These are phyloP conservation scores for Eriosoma lanigerum DNA, from an alignment of 1,140 invertebrate species.

Conservation along the genomic window DNA sequence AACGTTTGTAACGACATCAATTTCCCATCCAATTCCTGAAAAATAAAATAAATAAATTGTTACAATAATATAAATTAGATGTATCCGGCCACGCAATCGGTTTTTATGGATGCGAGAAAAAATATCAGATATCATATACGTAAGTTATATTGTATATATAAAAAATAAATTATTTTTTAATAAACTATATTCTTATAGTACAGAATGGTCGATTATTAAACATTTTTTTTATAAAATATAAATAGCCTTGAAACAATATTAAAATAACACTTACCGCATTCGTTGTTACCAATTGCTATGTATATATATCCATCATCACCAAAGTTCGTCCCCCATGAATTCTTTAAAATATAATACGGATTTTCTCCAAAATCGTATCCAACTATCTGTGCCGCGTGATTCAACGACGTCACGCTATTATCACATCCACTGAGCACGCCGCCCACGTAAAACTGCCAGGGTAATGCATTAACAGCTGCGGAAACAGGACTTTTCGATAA, in stretches of 20 bases:
- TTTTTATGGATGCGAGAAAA: no score
- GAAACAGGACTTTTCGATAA: conserved; percentile 69
- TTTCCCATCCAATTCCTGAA: conserved; percentile 48
- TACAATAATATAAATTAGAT: no score
- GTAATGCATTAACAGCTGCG: conserved; percentile 78
- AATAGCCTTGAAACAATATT: no score
- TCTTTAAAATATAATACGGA: conserved; percentile 82
- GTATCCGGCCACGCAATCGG: no score
- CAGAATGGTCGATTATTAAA: not conserved
- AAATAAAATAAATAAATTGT: no score
- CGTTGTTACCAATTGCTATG: conserved; percentile 74
- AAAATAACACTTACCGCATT: conserved; percentile 73
- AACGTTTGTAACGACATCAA: conserved; percentile 17
- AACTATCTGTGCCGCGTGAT: conserved; percentile 84
- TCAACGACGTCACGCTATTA: conserved; percentile 65
- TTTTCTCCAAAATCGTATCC: conserved; percentile 73
- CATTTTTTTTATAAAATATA: no score
- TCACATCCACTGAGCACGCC: conserved; percentile 83
- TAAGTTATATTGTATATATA: not conserved
- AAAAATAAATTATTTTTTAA: not conserved
- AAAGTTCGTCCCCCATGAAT: conserved; percentile 81
- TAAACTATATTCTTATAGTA: not conserved
- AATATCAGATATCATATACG: not conserved
- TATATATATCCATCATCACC: conserved; percentile 78
- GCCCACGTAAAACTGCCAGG: conserved; percentile 86